Percentiles rank a stretch among this genome's conserved stretches.
Evolutionary conservation across 2,113 vertebrate species (phyloP).

Genomic region (Sialia sialis): DNA sequence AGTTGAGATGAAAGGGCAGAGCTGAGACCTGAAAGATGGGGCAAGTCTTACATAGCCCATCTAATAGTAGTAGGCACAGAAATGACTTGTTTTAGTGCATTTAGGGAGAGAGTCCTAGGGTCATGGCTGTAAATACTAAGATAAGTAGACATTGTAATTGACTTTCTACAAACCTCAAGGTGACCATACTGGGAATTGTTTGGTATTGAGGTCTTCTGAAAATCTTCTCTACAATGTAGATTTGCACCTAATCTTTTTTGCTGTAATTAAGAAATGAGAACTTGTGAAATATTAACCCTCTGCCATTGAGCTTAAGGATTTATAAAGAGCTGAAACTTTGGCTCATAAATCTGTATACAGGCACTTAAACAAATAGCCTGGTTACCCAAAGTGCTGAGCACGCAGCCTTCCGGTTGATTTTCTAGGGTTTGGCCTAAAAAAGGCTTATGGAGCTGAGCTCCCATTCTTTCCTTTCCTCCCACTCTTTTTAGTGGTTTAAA

Average conservation of each 20-base stretch:
- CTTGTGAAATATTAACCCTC: neutral
- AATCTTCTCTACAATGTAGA: neutral
- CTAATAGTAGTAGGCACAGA: neutral
- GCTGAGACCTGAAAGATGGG: neutral
- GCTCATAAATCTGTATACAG: constrained; percentile 29
- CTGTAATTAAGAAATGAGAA: neutral
- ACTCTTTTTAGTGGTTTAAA: constrained; percentile 32
- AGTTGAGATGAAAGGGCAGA: neutral
- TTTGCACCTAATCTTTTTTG: neutral
- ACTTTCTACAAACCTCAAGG: neutral
- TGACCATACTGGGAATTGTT: neutral
- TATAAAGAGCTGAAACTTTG: constrained; percentile 25
- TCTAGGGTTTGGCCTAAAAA: constrained; percentile 35
- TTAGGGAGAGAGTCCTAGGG: neutral
- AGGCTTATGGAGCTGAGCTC: neutral
- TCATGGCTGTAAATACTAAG: neutral
- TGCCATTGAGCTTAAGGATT: neutral
- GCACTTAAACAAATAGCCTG: constrained; percentile 45
- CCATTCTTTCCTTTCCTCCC: constrained; percentile 25
- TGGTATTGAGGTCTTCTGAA: neutral
- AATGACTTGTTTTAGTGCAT: neutral
- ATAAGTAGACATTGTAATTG: neutral
- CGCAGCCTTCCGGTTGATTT: neutral
- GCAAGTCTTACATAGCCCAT: neutral
- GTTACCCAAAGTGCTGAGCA: constrained; percentile 35